Base-by-base conservation (phyloP, 2,888 invertebrate species). In the Melanostoma mellinum region DNA sequence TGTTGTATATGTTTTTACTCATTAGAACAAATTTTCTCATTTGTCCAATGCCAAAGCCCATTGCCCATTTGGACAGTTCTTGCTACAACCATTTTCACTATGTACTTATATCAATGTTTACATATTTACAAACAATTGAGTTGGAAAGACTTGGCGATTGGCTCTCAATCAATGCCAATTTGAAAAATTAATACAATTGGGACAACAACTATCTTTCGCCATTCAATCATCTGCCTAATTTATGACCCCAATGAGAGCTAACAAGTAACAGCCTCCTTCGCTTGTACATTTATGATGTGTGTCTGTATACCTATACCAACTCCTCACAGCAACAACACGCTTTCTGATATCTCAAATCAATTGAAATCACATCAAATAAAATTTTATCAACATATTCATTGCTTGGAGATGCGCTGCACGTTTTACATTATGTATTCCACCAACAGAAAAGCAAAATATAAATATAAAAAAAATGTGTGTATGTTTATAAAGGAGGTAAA, bases 291-390 rank as follows among this genome's bases (percentile, higher is more conserved):
- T 20, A 20, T 20, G 20, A 20, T 20, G 20, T 20, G 20, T 20
- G 20, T 20, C 20, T 20, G 20, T 20, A 20, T 20, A 20, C 20
- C 20, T 20, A 20, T 20, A 20, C 20, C 20, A 1, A 20, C 20
- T 20, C 20, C 20, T 20, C 20, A 53, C 6, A 53, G 36, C 35
- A 53, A 4, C 6, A 42, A 40, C 40, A 46, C 40, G 60, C 48
- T 55, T 73, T 61, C 68, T 50, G 50, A 67, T 75, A 60, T 68
- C 67, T 75, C 68, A 75, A 75, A 60, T 50, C 73, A 73, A 79
- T 73, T 79, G 67, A 68, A 73, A 68, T 60, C 53, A 55, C 61
- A 68, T 79, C 67, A 68, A 74, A 79, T 32, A 42, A 69, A 74
- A 73, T 68, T 46, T 58, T 20, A 20, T 20, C 20, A 20, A 20